Evolutionary conservation across 2,113 vertebrate species (phyloP), one percentile per base, ranked within the genome.

Genomic region (Speoplatyrhinus poulsoni): DNA sequence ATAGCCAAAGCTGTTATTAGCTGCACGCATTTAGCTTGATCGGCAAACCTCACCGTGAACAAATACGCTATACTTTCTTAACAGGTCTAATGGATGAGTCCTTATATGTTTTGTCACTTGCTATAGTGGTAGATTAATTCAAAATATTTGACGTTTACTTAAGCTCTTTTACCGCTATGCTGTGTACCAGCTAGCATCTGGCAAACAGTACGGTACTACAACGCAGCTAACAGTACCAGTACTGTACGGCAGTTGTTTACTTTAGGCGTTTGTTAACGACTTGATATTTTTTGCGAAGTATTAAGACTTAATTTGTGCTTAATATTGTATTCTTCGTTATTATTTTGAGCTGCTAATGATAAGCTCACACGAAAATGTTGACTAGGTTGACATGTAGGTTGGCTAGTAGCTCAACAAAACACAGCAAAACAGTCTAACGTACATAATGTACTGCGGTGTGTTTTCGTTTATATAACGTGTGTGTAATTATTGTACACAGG

Each of bases 401-500:
- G 6, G 2, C 19, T 41, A 5, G 5, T 41, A 41, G 36, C 4
- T 7, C 0, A 41, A 41, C 36, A 41, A 41, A 41, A 41, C 36
- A 41, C 4, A 8, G 36, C 3, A 6, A 8, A 41, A 8, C 36
- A 6, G 36, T 41, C 36, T 0, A 8, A 8, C 36, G 6, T 41
- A 41, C 36, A 7, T 26, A 16, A 56, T 41, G 36, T 56, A 56
- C 26, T 26, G 17, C 19, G 32, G 12, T 26, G 19, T 57, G 10
- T 36, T 32, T 49, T 58, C n/a, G 49, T 72, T 72, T 26, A 3
- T 47, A 26, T 26, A 26, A 26, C 3, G 26, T 26, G 26, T 70
- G 11, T 62, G 0, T 12, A 57, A 15, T 62, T 73, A n/a, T 77
- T 0, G 48, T 26, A 33, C 12, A 4, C 80, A 96, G 95, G 96